Conservation (phyloP, 2,113 vertebrate genomes). For the Phalacrocorax aristotelis region DNA sequence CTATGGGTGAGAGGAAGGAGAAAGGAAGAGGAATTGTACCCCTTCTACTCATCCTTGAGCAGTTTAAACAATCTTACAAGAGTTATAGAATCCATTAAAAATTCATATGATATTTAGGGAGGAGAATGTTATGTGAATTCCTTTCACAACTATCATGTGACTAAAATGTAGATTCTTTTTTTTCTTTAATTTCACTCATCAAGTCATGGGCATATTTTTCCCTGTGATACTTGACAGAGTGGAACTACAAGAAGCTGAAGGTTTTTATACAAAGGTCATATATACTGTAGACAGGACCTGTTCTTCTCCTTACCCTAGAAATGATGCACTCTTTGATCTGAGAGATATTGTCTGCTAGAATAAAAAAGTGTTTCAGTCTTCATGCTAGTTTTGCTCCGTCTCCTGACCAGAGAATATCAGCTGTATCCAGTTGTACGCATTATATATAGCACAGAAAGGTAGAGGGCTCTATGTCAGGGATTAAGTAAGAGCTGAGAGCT, state of each 20-base stretch:
- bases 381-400: background rate
- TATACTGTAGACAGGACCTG: background rate
- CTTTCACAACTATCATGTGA: background rate
- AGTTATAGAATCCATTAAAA: conserved; percentile 8
- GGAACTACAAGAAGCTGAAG: conserved; percentile 21
- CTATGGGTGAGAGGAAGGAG: background rate
- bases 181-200: conserved; percentile 26
- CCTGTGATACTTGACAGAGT: background rate
- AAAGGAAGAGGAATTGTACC: conserved; percentile 2
- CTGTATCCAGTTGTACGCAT: background rate
- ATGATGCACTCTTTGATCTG: conserved; percentile 30
- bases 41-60: background rate
- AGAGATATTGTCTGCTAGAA: conserved; percentile 25
- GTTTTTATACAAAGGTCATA: conserved; percentile 47
- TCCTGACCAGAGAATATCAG: conserved; percentile 27
- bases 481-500: background rate
- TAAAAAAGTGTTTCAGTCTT: background rate
- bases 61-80: conserved; percentile 1
- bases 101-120: background rate
- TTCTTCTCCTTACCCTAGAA: conserved; percentile 26
- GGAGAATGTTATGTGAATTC: background rate
- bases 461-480: background rate
- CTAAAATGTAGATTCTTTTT: background rate
- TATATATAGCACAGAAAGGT: background rate
- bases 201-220: background rate